Evolutionary conservation across 2,888 invertebrate species (phyloP), one percentile per base, ranked within the genome.

Genomic region (Epinotia nisella): DNA sequence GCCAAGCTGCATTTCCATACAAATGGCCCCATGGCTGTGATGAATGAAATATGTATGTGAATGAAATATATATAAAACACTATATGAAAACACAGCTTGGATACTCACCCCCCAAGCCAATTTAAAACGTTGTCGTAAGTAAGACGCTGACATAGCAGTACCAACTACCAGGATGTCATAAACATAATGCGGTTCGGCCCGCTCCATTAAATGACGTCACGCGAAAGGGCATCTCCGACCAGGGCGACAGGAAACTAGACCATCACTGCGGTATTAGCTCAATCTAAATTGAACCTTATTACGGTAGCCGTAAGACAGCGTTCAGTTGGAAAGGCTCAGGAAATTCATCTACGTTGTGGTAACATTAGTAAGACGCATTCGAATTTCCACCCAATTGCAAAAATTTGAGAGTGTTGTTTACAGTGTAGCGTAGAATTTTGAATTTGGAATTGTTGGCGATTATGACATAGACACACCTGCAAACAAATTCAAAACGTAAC

Each of bases 91-190:
- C 29, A 29, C 29, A 29, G 5, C 29, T 0, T 29, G 7, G 29
- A 29, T 29, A 29, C 29, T 7, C 29, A 29, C 29, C 7, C 29
- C 35, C 45, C 45, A 45, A 15, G 45, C 15, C 15, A 5, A 15
- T 45, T 15, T 45, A 13, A 45, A 11, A 45, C n/a, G n/a, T 4
- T 13, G 49, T 49, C 49, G 49, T 15, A 15, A 49, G 45, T n/a
- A 49, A 49, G 49, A 49, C n/a, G 49, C 49, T 49, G 49, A 45
- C 15, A 49, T 7, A 49, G 49, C 45, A 1, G 15, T 45, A 15
- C 45, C 45, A 45, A 45, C 49, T 24, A 62, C 29, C 62, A 62
- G 62, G 49, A 62, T 62, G 62, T 51, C 62, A 62, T 62, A 49
- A 60, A 60, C 60, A 60, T 60, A 51, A 62, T 17, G 49, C 29